Evolutionary conservation across 2,797 vertebrate species (phyloP).

Genomic region (Acipenser oxyrinchus): DNA sequence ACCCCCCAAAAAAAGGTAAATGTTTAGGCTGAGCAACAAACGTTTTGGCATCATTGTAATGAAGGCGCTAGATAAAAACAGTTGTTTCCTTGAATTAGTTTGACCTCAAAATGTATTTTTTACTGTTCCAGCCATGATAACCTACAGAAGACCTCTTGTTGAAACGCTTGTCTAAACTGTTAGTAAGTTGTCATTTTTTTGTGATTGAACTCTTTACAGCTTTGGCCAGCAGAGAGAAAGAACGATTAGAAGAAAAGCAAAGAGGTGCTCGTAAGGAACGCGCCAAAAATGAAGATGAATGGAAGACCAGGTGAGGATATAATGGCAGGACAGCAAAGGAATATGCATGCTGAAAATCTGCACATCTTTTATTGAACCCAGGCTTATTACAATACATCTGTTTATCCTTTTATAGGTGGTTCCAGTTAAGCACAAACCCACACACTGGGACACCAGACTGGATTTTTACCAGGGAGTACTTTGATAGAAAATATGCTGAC

Average conservation of each 20-base stretch:
- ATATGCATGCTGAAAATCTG: background rate
- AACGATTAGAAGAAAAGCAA: constrained; percentile 91
- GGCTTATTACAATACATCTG: background rate
- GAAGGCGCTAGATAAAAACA: too few species aligned
- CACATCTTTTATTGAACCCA: background rate
- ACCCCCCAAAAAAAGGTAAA: too few species aligned
- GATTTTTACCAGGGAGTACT: constrained; percentile 88
- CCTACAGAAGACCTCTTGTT: too few species aligned
- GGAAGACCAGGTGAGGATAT: constrained; percentile 74
- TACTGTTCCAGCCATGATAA: too few species aligned
- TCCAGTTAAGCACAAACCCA: constrained; percentile 74
- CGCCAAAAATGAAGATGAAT: constrained; percentile 70
- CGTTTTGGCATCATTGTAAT: too few species aligned
- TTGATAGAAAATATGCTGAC: constrained; percentile 82
- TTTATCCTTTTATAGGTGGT: constrained; percentile 66
- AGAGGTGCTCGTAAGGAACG: constrained; percentile 78
- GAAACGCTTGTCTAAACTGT: too few species aligned
- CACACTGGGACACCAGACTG: constrained; percentile 76
- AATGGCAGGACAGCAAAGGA: too few species aligned
- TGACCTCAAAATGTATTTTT: too few species aligned
- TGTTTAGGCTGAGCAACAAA: too few species aligned
- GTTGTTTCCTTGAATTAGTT: too few species aligned
- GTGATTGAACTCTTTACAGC: constrained; percentile 52
- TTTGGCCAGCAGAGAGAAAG: constrained; percentile 81
- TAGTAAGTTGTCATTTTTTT: too few species aligned